These are phyloP conservation scores for Cerceris ruficornis DNA, from an alignment of 2,888 invertebrate species.

Conservation along the genomic window DNA sequence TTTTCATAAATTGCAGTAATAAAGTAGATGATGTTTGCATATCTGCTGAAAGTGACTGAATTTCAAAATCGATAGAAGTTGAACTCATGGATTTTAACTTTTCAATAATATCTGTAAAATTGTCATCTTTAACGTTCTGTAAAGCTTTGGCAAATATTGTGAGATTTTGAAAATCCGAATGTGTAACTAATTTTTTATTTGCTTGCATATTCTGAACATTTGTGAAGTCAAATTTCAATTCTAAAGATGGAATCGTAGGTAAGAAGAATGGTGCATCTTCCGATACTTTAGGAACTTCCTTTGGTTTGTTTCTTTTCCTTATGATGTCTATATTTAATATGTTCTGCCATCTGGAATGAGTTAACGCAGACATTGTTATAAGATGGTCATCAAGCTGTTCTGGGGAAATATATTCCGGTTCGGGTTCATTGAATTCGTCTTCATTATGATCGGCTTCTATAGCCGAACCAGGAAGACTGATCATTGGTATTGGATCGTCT, in stretches of 20 bases:
- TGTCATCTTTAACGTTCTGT: conserved; percentile 82
- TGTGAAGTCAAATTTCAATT: conserved; percentile 90
- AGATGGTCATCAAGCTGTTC: conserved; percentile 90
- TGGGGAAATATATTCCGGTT: conserved; percentile 87
- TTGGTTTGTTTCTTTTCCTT: conserved; percentile 94
- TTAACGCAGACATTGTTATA: conserved; percentile 92
- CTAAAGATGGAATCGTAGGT: conserved; percentile 93
- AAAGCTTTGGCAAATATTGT: conserved; percentile 88
- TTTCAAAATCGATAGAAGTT: conserved; percentile 93
- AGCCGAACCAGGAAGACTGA: conserved; percentile 82
- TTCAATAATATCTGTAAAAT: conserved; percentile 84
- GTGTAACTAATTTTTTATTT: conserved; percentile 83
- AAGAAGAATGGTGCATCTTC: conserved; percentile 98
- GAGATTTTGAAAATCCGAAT: conserved; percentile 85
- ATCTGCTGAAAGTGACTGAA: conserved; percentile 90
- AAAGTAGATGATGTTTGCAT: conserved; percentile 87
- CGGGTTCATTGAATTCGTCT: conserved; percentile 82
- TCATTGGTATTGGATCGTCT: conserved; percentile 83
- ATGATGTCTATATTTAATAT: conserved; percentile 93
- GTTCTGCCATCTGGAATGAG: conserved; percentile 96
- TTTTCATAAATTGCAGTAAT: conserved; percentile 90
- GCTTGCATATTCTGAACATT: conserved; percentile 79
- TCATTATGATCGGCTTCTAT: conserved; percentile 78
- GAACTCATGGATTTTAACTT: conserved; percentile 89
- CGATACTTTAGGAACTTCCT: conserved; percentile 90